Conservation (phyloP, 2,888 invertebrate species). For the Hofmannophila pseudospretella region DNA sequence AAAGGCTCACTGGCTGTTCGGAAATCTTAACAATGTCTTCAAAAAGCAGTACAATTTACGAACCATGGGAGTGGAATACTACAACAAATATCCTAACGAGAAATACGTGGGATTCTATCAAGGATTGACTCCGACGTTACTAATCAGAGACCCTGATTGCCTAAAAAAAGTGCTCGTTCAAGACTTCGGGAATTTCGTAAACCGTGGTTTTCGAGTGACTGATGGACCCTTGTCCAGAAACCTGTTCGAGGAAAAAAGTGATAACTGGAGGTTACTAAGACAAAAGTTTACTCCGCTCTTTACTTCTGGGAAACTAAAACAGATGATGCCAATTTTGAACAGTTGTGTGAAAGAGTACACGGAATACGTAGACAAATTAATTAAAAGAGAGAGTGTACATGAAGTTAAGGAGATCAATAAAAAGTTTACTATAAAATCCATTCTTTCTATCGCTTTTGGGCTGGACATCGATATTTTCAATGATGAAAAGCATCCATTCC, state of each 20-base stretch:
- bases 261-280: constrained; percentile 35
- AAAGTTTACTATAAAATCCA: constrained; percentile 19
- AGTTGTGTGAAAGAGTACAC: constrained; percentile 31
- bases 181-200: too few relatives aligned
- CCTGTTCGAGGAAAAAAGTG: constrained; percentile 35
- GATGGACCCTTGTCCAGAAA: constrained; percentile 37
- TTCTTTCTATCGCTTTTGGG: constrained; percentile 8
- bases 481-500: background rate
- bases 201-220: too few relatives aligned
- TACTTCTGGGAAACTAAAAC: constrained; percentile 39
- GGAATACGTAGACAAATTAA: constrained; percentile 24
- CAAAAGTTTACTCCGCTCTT: constrained; percentile 38
- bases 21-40: too few relatives aligned
- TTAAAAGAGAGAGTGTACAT: constrained; percentile 17
- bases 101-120: constrained; percentile 47
- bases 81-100: constrained; percentile 33
- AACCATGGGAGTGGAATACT: background rate
- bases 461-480: constrained; percentile 5
- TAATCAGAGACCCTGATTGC: constrained; percentile 43
- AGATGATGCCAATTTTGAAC: constrained; percentile 26
- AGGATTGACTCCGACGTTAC: too few relatives aligned
- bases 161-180: constrained; percentile 41
- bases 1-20: too few relatives aligned
- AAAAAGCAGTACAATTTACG: constrained; percentile 14
- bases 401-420: constrained; percentile 22